phyloP scores from a whole-genome alignment of 2,797 vertebrate species.

The Anguilla pacifica region DNA sequence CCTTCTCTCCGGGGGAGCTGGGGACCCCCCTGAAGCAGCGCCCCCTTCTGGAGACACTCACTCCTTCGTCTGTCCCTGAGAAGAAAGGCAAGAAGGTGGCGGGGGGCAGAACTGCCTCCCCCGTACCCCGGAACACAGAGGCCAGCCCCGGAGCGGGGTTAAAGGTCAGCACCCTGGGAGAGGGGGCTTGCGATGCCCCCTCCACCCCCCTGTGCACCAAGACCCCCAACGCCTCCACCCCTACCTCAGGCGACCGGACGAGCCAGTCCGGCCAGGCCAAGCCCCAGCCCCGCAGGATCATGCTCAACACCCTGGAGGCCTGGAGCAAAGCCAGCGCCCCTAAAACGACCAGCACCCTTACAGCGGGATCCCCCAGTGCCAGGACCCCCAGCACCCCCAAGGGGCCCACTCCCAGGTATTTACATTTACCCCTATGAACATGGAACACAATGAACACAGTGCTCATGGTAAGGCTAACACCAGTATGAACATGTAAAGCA shows the following conservation, averaged over 20 bases:
- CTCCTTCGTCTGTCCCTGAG: slow-evolving; percentile 69
- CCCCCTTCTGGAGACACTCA: slow-evolving; percentile 74
- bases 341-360: slow-evolving; percentile 52
- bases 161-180: slow-evolving; percentile 30
- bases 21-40: slow-evolving; percentile 87
- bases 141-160: slow-evolving; percentile 39
- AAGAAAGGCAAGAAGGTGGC: slow-evolving; percentile 85
- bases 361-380: slow-evolving; percentile 45
- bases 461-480: not conserved
- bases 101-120: slow-evolving; percentile 66
- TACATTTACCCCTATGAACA: not conserved
- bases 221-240: slow-evolving; percentile 18
- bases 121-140: slow-evolving; percentile 67
- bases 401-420: slow-evolving; percentile 81
- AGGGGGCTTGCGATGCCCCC: slow-evolving; percentile 51
- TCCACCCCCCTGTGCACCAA: slow-evolving; percentile 37
- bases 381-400: slow-evolving; percentile 58
- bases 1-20: slow-evolving; percentile 87
- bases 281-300: slow-evolving; percentile 83
- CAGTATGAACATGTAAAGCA: not conserved
- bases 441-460: not conserved
- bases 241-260: slow-evolving; percentile 74
- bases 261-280: slow-evolving; percentile 62
- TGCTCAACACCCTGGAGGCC: slow-evolving; percentile 86
- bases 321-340: slow-evolving; percentile 80